A percentile compares a stretch with the other conserved stretches of the same genome.
These are phyloP conservation scores for Stegophylla sp. DNA, from an alignment of 2,888 invertebrate genomes.

Conservation along the genomic window DNA sequence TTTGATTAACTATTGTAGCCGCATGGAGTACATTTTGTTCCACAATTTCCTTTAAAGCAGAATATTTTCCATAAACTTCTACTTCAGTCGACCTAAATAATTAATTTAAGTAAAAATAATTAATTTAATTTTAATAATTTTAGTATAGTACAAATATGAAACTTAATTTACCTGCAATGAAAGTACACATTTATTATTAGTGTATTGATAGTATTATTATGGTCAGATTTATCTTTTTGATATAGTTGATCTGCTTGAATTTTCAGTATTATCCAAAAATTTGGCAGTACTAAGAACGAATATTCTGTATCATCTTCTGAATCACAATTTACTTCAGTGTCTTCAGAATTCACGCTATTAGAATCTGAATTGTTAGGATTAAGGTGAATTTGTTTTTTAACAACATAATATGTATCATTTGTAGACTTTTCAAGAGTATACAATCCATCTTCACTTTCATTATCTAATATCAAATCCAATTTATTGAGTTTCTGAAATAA, in stretches of 20 bases:
- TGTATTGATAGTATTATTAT: not conserved
- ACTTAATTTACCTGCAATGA: slow-evolving; percentile 70
- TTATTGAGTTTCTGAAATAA: slow-evolving; percentile 42
- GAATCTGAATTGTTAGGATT: slow-evolving; percentile 9
- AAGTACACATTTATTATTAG: slow-evolving; percentile 71
- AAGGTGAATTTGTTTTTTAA: slow-evolving; percentile 13
- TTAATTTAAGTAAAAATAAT: not conserved
- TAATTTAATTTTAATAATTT: not conserved
- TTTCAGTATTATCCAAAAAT: slow-evolving; percentile 76
- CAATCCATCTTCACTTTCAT: not conserved
- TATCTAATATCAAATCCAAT: slow-evolving; percentile 25
- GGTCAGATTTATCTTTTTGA: slow-evolving; percentile 15
- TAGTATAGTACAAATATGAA: not conserved
- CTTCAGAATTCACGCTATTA: not conserved
- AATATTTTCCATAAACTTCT: slow-evolving; percentile 66
- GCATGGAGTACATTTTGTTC: slow-evolving; percentile 36
- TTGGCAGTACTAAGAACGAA: slow-evolving; percentile 69
- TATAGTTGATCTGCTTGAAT: slow-evolving; percentile 67
- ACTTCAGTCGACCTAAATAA: slow-evolving; percentile 68
- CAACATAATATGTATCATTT: slow-evolving; percentile 37
- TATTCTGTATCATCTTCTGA: not conserved
- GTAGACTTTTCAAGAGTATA: slow-evolving; percentile 37
- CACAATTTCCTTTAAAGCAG: slow-evolving; percentile 29
- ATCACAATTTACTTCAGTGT: not conserved
- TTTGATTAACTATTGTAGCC: slow-evolving; percentile 72